Evolutionary conservation across 64 coral and sea anemone genomes (phyloP).

Genomic region (Platygyra sinensis): DNA sequence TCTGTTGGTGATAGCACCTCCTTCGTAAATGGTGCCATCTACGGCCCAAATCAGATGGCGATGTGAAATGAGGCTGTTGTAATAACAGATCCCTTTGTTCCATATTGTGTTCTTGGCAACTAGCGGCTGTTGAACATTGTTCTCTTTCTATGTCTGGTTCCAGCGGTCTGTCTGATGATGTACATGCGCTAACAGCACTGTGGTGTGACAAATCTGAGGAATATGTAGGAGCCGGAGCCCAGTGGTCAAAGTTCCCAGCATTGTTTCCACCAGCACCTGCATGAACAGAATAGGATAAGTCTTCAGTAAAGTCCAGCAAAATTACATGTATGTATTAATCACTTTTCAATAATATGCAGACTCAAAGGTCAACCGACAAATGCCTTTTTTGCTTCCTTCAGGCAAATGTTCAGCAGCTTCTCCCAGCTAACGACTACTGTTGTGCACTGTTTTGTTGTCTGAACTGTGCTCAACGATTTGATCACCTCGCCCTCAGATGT

Average conservation of each 20-base stretch:
- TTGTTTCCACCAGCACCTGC: background rate
- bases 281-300: background rate
- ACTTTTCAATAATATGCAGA: no score
- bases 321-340: no score
- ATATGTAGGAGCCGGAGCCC: background rate
- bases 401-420: no score
- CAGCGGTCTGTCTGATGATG: background rate
- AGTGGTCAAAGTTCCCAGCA: background rate
- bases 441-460: no score
- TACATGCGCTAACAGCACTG: background rate
- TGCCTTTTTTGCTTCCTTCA: no score
- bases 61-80: conserved; percentile 44
- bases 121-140: background rate
- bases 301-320: background rate
- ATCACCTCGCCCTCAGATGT: no score
- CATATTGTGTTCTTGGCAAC: background rate
- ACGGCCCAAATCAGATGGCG: conserved; percentile 52
- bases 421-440: no score
- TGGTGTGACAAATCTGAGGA: background rate
- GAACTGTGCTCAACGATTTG: no score
- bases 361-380: no score
- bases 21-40: conserved; percentile 33
- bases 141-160: background rate
- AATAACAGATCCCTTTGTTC: background rate
- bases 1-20: conserved; percentile 5